Percentiles rank a stretch among this genome's conserved stretches.
Conservation (phyloP, 2,888 invertebrate genomes). For the Pterostichus madidus region DNA sequence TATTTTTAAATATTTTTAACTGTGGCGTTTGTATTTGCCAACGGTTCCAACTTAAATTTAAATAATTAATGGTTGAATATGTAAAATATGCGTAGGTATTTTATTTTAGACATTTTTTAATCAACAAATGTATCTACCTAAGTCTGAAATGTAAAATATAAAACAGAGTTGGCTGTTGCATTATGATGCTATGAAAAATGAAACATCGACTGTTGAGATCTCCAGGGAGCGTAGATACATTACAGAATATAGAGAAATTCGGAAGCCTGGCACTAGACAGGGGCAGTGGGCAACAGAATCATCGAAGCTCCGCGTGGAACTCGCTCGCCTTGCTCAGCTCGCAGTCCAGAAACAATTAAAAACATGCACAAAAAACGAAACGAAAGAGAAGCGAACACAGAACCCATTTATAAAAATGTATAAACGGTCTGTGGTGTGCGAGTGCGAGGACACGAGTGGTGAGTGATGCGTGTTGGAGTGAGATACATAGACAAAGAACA, state of each 20-base stretch:
- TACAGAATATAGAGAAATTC: constrained; percentile 53
- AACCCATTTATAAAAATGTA: constrained; percentile 66
- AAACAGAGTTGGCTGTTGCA: constrained; percentile 10
- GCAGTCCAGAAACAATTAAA: constrained; percentile 64
- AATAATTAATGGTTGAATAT: too few relatives aligned
- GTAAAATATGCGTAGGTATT: too few relatives aligned
- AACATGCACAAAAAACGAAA: constrained; percentile 65
- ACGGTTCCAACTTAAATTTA: too few relatives aligned
- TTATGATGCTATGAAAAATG: constrained; percentile 26
- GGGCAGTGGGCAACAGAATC: constrained; percentile 11
- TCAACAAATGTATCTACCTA: constrained; percentile 38
- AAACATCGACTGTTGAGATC: constrained; percentile 42
- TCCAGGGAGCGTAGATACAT: constrained; percentile 37
- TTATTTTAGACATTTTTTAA: constrained; percentile 3
- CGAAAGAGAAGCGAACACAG: constrained; percentile 48
- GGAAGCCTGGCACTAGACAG: constrained; percentile 20
- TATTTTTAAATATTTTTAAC: too few relatives aligned
- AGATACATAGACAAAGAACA: constrained; percentile 48
- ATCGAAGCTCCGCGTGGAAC: constrained; percentile 10
- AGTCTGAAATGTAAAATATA: constrained; percentile 35
- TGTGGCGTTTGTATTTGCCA: too few relatives aligned
- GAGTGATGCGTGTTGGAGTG: constrained; percentile 7
- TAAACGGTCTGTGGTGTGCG: constrained; percentile 48
- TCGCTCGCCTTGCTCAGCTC: constrained; percentile 49
- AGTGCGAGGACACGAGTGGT: not conserved